Percentiles rank a stretch among this genome's conserved stretches.
phyloP scores from a whole-genome alignment of 1,140 invertebrate species.

The Alviniconcha marisindica region DNA sequence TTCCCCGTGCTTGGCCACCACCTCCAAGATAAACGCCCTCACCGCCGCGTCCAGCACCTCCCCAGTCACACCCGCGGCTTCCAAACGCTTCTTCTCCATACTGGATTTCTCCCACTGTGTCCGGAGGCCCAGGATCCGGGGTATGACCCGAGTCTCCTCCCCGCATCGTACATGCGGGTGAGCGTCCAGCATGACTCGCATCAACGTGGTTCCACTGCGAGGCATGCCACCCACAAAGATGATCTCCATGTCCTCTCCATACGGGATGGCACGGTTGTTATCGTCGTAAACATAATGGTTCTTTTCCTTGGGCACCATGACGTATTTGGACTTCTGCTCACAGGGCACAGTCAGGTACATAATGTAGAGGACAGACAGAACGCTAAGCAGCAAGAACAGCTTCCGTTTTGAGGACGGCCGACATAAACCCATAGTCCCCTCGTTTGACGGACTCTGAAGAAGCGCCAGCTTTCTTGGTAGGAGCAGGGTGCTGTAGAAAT shows the following conservation, averaged over 20 bases:
- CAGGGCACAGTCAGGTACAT: slow-evolving; percentile 53
- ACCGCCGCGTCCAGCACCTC: slow-evolving; percentile 96
- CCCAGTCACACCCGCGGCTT: slow-evolving; percentile 96
- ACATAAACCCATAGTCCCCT: slow-evolving; percentile 27
- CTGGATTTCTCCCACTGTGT: slow-evolving; percentile 68
- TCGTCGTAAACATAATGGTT: slow-evolving; percentile 61
- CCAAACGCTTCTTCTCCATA: slow-evolving; percentile 81
- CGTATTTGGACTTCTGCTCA: slow-evolving; percentile 44
- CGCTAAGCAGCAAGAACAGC: neutral
- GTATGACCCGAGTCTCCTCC: slow-evolving; percentile 98
- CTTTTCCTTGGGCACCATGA: slow-evolving; percentile 67
- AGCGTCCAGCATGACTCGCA: slow-evolving; percentile 98
- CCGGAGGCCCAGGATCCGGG: slow-evolving; percentile 77
- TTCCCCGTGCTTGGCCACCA: slow-evolving; percentile 85
- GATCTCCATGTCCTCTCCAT: slow-evolving; percentile 90
- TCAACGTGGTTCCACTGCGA: slow-evolving; percentile 96
- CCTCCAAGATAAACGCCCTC: slow-evolving; percentile 95
- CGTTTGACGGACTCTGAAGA: too few relatives aligned
- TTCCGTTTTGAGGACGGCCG: slow-evolving; percentile 20
- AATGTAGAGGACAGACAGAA: slow-evolving; percentile 30
- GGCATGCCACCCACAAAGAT: slow-evolving; percentile 99
- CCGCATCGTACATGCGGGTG: slow-evolving; percentile 99
- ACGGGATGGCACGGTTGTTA: slow-evolving; percentile 63
- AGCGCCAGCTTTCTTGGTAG: too few relatives aligned
- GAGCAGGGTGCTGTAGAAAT: too few relatives aligned